phyloP scores from a whole-genome alignment of 2,113 vertebrate species.

The Salvator merianae region DNA sequence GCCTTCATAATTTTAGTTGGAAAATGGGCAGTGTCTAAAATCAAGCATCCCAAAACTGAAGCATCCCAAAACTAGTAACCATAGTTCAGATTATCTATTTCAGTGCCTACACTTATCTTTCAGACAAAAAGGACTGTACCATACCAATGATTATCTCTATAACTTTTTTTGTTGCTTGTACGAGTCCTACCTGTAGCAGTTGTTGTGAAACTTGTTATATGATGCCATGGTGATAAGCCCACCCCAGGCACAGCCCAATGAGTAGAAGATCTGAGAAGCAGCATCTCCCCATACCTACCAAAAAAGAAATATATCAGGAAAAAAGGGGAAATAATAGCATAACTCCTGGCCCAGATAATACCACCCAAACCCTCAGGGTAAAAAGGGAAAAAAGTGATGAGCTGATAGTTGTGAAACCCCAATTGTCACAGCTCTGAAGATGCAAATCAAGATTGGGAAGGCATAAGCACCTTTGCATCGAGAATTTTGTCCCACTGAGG shows the following conservation, averaged over 20 bases:
- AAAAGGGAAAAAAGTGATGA: too few relatives aligned
- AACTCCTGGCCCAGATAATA: neutral
- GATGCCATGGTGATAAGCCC: conserved; percentile 99
- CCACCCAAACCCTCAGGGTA: neutral
- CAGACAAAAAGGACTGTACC: neutral
- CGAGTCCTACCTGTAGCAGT: conserved; percentile 89
- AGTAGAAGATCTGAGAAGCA: conserved; percentile 98
- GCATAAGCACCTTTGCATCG: conserved; percentile 88
- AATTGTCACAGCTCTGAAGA: too few relatives aligned
- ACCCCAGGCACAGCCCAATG: conserved; percentile 95
- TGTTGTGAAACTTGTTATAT: conserved; percentile 99
- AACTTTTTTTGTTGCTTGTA: neutral
- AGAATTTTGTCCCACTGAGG: conserved; percentile 98
- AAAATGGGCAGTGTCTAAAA: neutral
- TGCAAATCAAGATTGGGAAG: neutral
- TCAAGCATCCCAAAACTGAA: neutral
- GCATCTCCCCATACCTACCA: conserved; percentile 97
- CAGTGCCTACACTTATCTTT: neutral
- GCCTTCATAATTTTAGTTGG: neutral
- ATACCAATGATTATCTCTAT: neutral
- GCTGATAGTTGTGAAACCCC: too few relatives aligned
- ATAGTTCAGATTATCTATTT: neutral
- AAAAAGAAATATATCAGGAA: conserved; percentile 13
- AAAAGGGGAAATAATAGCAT: neutral
- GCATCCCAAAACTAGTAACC: neutral